Evolutionary conservation across 2,888 invertebrate species (phyloP).

Genomic region (Hanleya hanleyi): DNA sequence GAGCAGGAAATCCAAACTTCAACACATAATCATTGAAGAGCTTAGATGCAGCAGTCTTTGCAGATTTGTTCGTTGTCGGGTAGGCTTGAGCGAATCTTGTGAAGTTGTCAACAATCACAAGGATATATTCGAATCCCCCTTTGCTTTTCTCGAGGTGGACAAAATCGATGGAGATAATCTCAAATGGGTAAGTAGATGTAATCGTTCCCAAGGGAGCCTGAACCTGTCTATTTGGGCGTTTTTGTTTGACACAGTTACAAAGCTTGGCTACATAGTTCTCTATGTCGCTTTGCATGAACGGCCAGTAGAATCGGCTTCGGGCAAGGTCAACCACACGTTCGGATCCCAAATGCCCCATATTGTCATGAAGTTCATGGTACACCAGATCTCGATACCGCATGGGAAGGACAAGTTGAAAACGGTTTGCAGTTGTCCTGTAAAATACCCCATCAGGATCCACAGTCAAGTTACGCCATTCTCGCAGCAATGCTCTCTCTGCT

Average conservation of each 20-base stretch:
- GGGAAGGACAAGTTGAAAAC: not conserved
- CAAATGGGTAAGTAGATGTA: not conserved
- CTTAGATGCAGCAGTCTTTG: too few species aligned
- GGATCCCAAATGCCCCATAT: slow-evolving; percentile 3
- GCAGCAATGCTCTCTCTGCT: not conserved
- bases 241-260: slow-evolving; percentile 6
- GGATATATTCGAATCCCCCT: not conserved
- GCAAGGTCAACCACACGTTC: slow-evolving; percentile 7
- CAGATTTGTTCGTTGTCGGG: not conserved
- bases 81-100: slow-evolving; percentile 1
- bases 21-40: too few species aligned
- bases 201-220: not conserved
- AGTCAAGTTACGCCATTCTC: not conserved
- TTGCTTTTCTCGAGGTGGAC: not conserved
- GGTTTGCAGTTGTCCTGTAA: not conserved
- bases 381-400: not conserved
- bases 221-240: not conserved
- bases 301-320: slow-evolving; percentile 16
- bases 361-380: slow-evolving; percentile 7
- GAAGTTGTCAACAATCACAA: not conserved
- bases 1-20: too few species aligned
- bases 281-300: slow-evolving; percentile 6
- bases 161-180: not conserved
- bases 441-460: slow-evolving; percentile 1
- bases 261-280: not conserved